A percentile compares a stretch with the other conserved stretches of the same genome.
Evolutionary conservation across 1,140 invertebrate species (phyloP).

Genomic region (Hestina assimilis): DNA sequence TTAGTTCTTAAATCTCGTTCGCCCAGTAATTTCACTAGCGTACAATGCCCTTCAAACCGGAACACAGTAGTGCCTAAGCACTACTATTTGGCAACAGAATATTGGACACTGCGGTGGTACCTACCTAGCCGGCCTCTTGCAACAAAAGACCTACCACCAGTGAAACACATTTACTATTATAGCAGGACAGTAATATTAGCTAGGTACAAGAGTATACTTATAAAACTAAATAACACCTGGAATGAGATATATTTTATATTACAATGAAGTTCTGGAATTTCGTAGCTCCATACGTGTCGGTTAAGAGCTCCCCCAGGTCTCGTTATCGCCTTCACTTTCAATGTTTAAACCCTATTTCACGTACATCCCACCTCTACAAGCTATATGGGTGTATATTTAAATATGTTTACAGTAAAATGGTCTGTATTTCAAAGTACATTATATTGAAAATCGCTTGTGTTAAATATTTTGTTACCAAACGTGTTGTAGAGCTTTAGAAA

Average conservation of each 20-base stretch:
- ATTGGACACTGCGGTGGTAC: no score
- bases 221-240: neutral
- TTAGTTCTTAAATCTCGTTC: no score
- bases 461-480: no score
- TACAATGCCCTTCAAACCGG: no score
- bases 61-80: no score
- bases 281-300: constrained; percentile 2
- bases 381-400: neutral
- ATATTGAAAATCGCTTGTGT: neutral
- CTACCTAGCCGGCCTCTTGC: no score
- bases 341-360: constrained; percentile 30
- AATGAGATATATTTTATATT: neutral
- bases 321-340: constrained; percentile 27
- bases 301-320: constrained; percentile 20
- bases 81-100: no score
- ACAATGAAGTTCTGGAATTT: neutral
- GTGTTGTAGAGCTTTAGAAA: no score
- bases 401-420: neutral
- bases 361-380: constrained; percentile 15
- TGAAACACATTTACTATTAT: neutral
- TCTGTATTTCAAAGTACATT: neutral
- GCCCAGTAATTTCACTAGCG: no score
- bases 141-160: no score
- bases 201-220: neutral
- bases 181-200: neutral